Evolutionary conservation across 2,113 vertebrate genomes (phyloP).

Genomic region (Raphicerus campestris): DNA sequence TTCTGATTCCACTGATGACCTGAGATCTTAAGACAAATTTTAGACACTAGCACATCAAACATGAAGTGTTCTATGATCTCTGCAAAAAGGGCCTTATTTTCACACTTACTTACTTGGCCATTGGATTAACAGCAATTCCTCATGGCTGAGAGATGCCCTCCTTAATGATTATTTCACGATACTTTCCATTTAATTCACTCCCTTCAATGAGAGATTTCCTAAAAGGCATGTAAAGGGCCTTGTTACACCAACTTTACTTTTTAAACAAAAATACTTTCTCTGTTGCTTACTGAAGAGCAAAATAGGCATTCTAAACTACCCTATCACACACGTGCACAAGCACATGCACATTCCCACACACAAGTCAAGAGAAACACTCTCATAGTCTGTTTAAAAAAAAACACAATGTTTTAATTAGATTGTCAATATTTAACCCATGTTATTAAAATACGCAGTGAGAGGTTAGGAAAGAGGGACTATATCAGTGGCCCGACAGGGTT

Average conservation of each 20-base stretch:
- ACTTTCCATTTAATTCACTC: constrained; percentile 84
- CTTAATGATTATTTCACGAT: constrained; percentile 82
- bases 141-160: constrained; percentile 84
- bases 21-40: neutral
- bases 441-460: neutral
- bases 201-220: constrained; percentile 86
- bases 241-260: constrained; percentile 17
- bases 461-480: neutral
- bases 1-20: neutral
- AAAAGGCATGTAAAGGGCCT: constrained; percentile 54
- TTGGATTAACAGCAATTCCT: constrained; percentile 90
- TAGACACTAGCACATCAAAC: neutral
- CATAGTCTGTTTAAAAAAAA: neutral
- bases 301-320: neutral
- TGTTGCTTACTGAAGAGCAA: neutral
- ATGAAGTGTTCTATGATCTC: neutral
- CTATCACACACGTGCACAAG: neutral
- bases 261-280: neutral
- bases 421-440: neutral
- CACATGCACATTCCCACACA: neutral
- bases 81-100: neutral
- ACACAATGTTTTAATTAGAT: neutral
- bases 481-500: neutral
- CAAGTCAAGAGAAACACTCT: neutral
- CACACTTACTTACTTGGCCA: constrained; percentile 84